Evolutionary conservation across 2,797 vertebrate genomes (phyloP).

Genomic region (Craterocephalus amniculus): DNA sequence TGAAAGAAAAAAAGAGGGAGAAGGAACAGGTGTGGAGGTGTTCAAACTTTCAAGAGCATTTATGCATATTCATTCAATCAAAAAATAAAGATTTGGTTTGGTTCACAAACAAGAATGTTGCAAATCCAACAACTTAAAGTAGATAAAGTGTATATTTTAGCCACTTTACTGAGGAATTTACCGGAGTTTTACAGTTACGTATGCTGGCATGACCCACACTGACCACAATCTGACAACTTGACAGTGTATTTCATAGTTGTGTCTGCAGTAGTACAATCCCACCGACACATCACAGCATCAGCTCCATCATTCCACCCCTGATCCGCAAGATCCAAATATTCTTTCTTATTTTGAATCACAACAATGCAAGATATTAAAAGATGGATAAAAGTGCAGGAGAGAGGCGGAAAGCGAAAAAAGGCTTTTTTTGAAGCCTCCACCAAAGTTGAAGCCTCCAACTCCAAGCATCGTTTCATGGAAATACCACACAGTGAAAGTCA

Average conservation of each 20-base stretch:
- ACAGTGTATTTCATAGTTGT: neutral
- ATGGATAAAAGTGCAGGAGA: too few species aligned
- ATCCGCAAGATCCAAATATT: neutral
- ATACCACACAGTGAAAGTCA: neutral
- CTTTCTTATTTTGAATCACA: neutral
- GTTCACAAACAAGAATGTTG: neutral
- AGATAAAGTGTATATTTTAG: neutral
- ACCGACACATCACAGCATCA: neutral
- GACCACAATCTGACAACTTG: neutral
- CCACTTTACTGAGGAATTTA: neutral
- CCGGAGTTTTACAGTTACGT: neutral
- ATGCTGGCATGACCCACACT: neutral
- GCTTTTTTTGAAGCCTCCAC: too few species aligned
- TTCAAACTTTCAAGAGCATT: slow-evolving; percentile 13
- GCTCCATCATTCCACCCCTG: neutral
- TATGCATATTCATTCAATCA: neutral
- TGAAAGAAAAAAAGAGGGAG: neutral
- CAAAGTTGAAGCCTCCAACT: too few species aligned
- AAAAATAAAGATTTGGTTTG: neutral
- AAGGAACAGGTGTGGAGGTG: neutral
- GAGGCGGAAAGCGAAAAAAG: too few species aligned
- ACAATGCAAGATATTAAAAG: too few species aligned
- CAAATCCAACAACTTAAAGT: neutral
- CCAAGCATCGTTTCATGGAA: neutral
- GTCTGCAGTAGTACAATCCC: slow-evolving; percentile 1